Evolutionary conservation across 2,113 vertebrate species (phyloP).

Genomic region (Micronycteris hirsuta): DNA sequence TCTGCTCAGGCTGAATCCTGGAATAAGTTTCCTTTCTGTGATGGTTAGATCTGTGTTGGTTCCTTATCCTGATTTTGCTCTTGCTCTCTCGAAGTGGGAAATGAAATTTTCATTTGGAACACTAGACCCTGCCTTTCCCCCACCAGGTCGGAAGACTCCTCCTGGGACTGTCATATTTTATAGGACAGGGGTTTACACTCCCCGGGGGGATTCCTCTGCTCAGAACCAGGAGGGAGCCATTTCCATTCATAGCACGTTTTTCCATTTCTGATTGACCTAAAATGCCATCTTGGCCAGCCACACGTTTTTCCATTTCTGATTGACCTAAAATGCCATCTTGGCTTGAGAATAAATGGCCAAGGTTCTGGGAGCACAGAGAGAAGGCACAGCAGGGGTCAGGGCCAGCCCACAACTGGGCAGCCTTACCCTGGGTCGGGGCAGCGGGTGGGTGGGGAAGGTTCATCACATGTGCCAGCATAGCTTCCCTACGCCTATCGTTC

Average conservation of each 20-base stretch:
- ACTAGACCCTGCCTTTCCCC: neutral
- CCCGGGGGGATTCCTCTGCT: neutral
- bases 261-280: neutral
- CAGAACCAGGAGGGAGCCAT: neutral
- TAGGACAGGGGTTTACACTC: too few species aligned
- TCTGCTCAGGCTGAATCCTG: neutral
- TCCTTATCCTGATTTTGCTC: neutral
- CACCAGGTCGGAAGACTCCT: neutral
- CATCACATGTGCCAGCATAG: accelerated
- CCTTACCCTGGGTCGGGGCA: too few species aligned
- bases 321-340: neutral
- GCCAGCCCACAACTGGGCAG: accelerated
- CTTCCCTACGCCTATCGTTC: neutral
- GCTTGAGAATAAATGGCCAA: neutral
- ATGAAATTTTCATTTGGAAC: neutral
- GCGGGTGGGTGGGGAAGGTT: neutral
- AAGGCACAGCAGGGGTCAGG: neutral
- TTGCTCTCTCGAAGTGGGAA: neutral
- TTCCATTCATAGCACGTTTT: neutral
- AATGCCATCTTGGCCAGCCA: neutral
- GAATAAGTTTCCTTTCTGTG: neutral
- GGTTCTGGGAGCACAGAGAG: neutral
- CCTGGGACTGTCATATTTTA: neutral
- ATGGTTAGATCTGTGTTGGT: too few species aligned
- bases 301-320: neutral